Conservation (phyloP, 1,140 invertebrate genomes). For the Pomacea maculata region DNA sequence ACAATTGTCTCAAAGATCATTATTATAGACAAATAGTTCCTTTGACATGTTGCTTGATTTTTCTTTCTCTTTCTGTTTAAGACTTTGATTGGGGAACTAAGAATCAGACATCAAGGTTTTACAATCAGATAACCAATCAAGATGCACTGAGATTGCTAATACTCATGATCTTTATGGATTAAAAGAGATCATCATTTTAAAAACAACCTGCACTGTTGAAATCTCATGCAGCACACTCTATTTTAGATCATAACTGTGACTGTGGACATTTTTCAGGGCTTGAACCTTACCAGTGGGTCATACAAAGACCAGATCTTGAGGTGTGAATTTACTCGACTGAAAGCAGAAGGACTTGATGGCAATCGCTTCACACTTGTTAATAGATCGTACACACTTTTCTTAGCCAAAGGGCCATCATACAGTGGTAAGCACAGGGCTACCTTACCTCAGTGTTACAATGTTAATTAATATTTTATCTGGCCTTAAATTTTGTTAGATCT, state of each 20-base stretch:
- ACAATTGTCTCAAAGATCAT: too few relatives aligned
- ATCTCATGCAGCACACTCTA: not conserved
- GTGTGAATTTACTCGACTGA: not conserved
- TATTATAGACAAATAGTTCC: too few relatives aligned
- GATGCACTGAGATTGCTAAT: not conserved
- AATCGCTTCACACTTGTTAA: not conserved
- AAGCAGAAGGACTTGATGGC: too few relatives aligned
- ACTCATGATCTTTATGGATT: not conserved
- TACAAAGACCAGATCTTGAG: not conserved
- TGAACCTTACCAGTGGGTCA: not conserved
- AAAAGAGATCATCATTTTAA: not conserved
- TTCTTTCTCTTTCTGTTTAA: too few relatives aligned
- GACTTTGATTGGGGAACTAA: too few relatives aligned
- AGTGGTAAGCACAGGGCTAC: too few relatives aligned
- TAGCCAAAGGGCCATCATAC: not conserved
- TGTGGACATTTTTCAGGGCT: not conserved
- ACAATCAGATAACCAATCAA: too few relatives aligned
- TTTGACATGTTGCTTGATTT: too few relatives aligned
- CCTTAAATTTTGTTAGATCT: too few relatives aligned
- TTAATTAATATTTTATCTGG: too few relatives aligned
- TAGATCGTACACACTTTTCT: constrained; percentile 5
- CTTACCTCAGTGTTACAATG: not conserved
- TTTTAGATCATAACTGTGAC: not conserved
- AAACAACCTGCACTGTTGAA: not conserved
- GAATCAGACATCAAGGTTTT: too few relatives aligned